Base-by-base conservation (phyloP, 2,797 vertebrate species). In the Sciurus vulgaris region DNA sequence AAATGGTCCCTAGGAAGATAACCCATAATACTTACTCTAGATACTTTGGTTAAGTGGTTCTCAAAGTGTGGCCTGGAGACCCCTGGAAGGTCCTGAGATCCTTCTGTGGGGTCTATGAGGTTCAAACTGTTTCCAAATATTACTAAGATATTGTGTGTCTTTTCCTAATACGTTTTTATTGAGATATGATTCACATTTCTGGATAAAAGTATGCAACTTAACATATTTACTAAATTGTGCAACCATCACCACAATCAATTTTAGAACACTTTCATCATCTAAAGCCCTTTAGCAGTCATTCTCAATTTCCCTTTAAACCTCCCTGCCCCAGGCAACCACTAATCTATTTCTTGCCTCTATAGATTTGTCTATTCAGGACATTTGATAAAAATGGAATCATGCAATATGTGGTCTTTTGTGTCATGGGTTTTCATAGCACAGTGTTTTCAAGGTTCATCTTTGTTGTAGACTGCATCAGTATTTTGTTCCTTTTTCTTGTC, bases 51-150 rank as follows among this genome's bases (percentile, higher is more conserved):
- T 78, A 56, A 61, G 30, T 84, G 77, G 17, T 72, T 87, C 87
- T 91, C 72, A 69, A 61, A 83, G 13, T 69, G 35, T 88, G 30
- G n/a, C 79, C 65, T 20, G 20, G 65, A 67, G 44, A 87, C 14
- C 33, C 20, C 17, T 17, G 12, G 26, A 49, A 35, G 30, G 82
- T 63, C 47, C 69, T 87, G 38, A 83, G 33, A 69, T 78, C 12
- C 30, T 76, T 82, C 76, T 51, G n/a, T 41, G 51, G 67, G 18
- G 6, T 67, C 7, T 77, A 3, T 35, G 30, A 87, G 26, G n/a
- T 74, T 94, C 56, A 38, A 41, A 61, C 12, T 61, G 93, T 95
- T 92, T 86, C 77, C 72, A 82, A 78, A 51, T 54, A 72, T 33
- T 91, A 51, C 5, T 69, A 35, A 87, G 30, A 22, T 94, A 38